Conservation (phyloP, 1,140 invertebrate genomes). For the Bombus fervidus region DNA sequence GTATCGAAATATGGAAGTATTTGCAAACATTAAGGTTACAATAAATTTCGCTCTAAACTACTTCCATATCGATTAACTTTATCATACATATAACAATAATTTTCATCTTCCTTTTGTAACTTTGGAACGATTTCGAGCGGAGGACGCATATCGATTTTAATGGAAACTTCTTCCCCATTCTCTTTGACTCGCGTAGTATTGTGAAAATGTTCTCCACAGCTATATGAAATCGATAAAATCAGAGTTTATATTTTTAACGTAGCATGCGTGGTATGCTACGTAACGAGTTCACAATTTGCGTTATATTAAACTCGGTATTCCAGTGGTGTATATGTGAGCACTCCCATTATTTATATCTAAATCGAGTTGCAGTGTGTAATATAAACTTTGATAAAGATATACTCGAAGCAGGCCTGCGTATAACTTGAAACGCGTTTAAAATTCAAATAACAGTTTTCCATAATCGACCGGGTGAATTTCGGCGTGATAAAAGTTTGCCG, state of each 20-base stretch:
- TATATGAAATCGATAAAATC: neutral
- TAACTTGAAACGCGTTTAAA: conserved; percentile 17
- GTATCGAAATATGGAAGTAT: too few relatives aligned
- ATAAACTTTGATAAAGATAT: conserved; percentile 30
- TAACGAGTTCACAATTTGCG: conserved; percentile 4
- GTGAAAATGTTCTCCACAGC: too few relatives aligned
- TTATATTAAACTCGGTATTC: neutral
- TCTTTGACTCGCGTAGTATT: neutral
- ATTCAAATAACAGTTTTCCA: conserved; percentile 44
- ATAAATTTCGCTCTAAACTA: too few relatives aligned
- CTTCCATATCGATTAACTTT: too few relatives aligned
- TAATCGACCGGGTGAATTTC: conserved; percentile 36
- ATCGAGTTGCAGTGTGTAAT: neutral
- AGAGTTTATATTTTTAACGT: neutral
- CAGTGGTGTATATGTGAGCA: too few relatives aligned
- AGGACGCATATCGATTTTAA: neutral
- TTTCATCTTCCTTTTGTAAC: too few relatives aligned
- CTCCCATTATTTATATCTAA: neutral
- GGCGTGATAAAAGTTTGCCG: conserved; percentile 18
- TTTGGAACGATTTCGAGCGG: too few relatives aligned
- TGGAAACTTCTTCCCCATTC: neutral
- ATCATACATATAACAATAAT: too few relatives aligned
- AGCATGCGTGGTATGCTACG: neutral
- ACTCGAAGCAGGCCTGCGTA: neutral
- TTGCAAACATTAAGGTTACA: too few relatives aligned